Conservation (phyloP, 2,888 invertebrate genomes). For the Eupithecia abbreviata region DNA sequence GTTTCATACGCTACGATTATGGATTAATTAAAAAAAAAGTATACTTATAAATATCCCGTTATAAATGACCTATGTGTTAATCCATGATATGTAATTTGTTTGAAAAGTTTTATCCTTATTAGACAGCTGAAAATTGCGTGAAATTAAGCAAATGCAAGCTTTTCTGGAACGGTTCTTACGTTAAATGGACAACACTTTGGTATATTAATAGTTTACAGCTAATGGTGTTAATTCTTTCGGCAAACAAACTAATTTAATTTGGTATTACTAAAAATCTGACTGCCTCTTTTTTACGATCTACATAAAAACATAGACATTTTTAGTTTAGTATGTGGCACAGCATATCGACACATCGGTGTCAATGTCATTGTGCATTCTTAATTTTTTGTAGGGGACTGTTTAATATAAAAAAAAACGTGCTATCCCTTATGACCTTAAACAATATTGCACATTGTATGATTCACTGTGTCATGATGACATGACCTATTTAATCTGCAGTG, state of each 20-base stretch:
- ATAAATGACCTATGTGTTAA: no score
- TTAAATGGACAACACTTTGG: no score
- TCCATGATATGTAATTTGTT: no score
- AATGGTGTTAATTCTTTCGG: neutral
- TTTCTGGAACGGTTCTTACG: no score
- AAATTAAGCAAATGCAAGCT: no score
- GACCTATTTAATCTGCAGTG: neutral
- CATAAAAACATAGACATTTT: neutral
- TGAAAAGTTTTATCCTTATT: no score
- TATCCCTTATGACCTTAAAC: neutral
- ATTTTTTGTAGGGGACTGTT: neutral
- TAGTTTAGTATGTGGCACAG: neutral
- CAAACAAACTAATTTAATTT: neutral
- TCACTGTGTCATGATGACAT: neutral
- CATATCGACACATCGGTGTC: neutral
- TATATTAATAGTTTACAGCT: neutral
- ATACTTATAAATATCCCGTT: no score
- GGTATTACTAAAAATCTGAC: neutral
- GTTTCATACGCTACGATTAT: no score
- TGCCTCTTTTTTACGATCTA: neutral
- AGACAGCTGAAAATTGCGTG: no score
- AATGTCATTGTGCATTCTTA: neutral
- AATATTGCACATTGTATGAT: constrained; percentile 3
- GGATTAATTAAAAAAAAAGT: no score
- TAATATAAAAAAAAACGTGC: neutral